Evolutionary conservation across 2,797 vertebrate genomes (phyloP), one percentile per base, ranked within the genome.

Genomic region (Poecilia wingei): DNA sequence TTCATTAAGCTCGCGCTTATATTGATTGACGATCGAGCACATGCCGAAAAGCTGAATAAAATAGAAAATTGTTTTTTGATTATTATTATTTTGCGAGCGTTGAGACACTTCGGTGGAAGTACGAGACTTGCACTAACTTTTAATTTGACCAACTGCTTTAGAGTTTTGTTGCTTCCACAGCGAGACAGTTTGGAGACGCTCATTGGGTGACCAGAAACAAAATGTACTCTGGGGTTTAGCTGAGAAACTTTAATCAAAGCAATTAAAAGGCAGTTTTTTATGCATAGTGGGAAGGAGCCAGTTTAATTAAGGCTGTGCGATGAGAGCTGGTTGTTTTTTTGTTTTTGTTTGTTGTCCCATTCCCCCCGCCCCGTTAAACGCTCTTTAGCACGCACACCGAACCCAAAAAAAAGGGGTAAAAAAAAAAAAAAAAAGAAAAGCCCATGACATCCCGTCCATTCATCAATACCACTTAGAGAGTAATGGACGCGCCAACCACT

Each of bases 151-250:
- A 43, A 39, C 18, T 22, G 28, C 49, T 82, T 39, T 39, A 68
- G 33, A 83, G 43, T n/a, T 76, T 28, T 66, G 36, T 2, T 55
- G 41, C 31, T n/a, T 13, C 33, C n/a, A 66, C 51, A 22, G 12
- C 14, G 57, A 41, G 75, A 68, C 20, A 13, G 53, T 66, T 25
- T 6, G 57, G 49, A 76, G 78, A 76, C 55, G 16, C 61, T 74
- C 57, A 57, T 66, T 79, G 86, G 75, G 73, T 74, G 74, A 84
- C 86, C 83, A 85, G 86, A 85, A 82, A 81, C 57, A 68, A 45
- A 77, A 72, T 72, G 45, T 16, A 22, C 55, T 25, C 14, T 25
- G 55, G 41, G 68, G 13, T 45, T 71, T 71, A 73, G 72, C 81
- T 70, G 22, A 86, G 81, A 77, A 81, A 81, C 36, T n/a, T 53